Percentiles rank a stretch among this genome's conserved stretches.
These are phyloP conservation scores for Papilio gigon DNA, from an alignment of 2,888 invertebrate species.

Conservation along the genomic window DNA sequence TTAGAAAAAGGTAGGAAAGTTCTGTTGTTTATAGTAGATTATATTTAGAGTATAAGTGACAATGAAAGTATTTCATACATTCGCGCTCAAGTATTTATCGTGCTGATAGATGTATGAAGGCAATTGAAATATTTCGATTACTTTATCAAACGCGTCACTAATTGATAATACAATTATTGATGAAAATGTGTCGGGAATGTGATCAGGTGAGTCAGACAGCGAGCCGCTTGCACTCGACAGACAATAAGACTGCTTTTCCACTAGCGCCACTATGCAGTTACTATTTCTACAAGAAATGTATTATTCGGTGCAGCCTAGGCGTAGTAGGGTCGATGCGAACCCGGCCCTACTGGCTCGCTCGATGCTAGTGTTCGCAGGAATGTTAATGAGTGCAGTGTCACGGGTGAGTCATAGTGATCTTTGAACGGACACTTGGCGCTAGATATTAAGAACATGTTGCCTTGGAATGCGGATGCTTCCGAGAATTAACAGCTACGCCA, in stretches of 20 bases:
- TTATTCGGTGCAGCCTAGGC: too few species aligned
- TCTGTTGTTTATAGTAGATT: too few species aligned
- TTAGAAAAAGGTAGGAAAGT: too few species aligned
- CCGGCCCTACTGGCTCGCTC: constrained; percentile 55
- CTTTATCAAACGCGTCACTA: constrained; percentile 8
- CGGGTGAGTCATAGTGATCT: constrained; percentile 69
- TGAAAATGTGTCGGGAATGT: constrained; percentile 33
- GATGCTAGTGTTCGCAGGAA: constrained; percentile 67
- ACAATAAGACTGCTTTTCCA: constrained; percentile 10
- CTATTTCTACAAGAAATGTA: not conserved
- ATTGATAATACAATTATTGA: constrained; percentile 24
- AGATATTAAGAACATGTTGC: constrained; percentile 72
- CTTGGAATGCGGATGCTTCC: constrained; percentile 76
- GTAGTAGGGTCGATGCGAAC: constrained; percentile 46
- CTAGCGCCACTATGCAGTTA: not conserved
- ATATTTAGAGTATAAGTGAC: too few species aligned
- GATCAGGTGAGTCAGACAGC: constrained; percentile 34
- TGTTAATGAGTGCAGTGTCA: constrained; percentile 73
- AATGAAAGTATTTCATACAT: not conserved
- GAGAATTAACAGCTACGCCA: constrained; percentile 64
- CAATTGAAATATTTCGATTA: constrained; percentile 20
- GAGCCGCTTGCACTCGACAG: constrained; percentile 12
- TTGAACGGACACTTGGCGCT: constrained; percentile 54
- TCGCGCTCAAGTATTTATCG: not conserved
- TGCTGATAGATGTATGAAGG: not conserved